phyloP scores from a whole-genome alignment of 2,797 vertebrate species.

The Tarsius wallacei region DNA sequence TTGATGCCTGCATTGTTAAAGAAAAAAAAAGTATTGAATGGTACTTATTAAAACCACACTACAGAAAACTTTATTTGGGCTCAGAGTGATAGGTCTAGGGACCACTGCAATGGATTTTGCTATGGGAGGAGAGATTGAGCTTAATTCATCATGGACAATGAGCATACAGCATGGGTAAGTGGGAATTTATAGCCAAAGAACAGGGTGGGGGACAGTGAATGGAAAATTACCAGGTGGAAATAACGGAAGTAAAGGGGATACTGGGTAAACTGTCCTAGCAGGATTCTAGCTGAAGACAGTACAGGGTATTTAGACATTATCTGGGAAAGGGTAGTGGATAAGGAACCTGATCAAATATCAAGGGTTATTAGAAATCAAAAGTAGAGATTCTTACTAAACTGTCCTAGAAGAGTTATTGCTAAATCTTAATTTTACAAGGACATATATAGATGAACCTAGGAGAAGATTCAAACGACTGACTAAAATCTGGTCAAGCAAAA shows the following conservation, averaged over 20 bases:
- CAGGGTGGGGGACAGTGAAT: too few relatives aligned
- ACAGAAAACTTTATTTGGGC: not conserved
- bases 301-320: not conserved
- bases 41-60: not conserved
- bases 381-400: not conserved
- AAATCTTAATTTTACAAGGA: not conserved
- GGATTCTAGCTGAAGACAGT: not conserved
- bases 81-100: not conserved
- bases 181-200: not conserved
- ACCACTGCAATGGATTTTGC: not conserved
- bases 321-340: not conserved
- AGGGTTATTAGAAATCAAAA: too few relatives aligned
- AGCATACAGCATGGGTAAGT: not conserved
- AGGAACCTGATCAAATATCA: not conserved
- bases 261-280: not conserved
- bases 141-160: not conserved
- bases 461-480: not conserved
- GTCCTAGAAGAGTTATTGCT: not conserved
- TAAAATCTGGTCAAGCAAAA: not conserved
- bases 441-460: not conserved
- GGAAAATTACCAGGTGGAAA: not conserved
- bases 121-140: not conserved
- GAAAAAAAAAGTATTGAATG: not conserved
- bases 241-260: not conserved
- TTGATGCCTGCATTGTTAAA: not conserved